Conservation (phyloP, 2,113 vertebrate genomes). For the Rhodinocichla rosea region DNA sequence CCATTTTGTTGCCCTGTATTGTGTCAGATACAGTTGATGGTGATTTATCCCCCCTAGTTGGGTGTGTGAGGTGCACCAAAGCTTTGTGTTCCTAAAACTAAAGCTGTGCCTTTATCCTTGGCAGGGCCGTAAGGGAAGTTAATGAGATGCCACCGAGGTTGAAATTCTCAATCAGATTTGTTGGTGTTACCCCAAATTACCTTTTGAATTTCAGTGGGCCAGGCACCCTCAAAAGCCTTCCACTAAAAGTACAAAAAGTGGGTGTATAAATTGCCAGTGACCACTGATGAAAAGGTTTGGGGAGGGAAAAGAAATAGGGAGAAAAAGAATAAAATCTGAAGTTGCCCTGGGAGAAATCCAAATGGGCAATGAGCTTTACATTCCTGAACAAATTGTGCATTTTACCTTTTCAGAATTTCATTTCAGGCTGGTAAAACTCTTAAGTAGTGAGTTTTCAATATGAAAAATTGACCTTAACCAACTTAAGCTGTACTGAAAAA, state of each 20-base stretch:
- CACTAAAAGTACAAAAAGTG: neutral
- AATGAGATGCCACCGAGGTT: neutral
- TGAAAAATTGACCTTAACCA: neutral
- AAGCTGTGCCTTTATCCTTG: neutral
- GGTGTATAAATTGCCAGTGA: neutral
- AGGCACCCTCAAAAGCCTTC: neutral
- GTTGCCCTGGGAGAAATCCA: neutral
- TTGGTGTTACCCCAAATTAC: neutral
- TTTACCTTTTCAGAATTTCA: neutral
- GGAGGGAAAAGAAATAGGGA: neutral
- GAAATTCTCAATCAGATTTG: neutral
- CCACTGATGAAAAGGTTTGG: neutral
- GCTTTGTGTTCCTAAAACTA: neutral
- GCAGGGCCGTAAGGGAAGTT: neutral
- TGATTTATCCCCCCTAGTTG: neutral
- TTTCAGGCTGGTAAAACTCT: neutral
- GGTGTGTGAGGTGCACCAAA: neutral
- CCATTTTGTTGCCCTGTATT: neutral
- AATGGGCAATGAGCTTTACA: neutral
- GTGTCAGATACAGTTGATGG: neutral
- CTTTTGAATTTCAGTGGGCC: neutral
- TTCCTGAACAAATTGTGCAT: neutral
- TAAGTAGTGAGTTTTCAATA: neutral
- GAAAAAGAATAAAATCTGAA: neutral
- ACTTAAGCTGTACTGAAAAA: neutral